phyloP scores from a whole-genome alignment of 2,888 invertebrate species.

The Diachrysia chrysitis region DNA sequence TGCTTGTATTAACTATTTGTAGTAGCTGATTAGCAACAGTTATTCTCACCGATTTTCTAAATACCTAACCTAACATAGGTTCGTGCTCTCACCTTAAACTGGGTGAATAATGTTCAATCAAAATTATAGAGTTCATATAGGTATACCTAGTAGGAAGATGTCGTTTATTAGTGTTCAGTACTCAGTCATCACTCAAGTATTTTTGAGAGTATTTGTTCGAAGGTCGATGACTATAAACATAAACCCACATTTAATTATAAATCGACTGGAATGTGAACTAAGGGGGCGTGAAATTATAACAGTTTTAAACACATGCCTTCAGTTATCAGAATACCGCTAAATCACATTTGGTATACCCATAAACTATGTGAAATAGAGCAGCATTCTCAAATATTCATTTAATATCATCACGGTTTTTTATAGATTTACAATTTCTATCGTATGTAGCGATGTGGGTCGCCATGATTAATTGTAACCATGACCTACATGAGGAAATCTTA shows the following conservation, averaged over 20 bases:
- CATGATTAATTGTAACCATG: conserved; percentile 48
- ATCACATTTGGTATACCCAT: conserved; percentile 51
- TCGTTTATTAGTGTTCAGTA: background rate
- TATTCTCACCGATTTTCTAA: too few relatives aligned
- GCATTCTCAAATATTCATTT: conserved; percentile 21
- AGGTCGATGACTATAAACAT: background rate
- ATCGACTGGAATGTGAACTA: conserved; percentile 39
- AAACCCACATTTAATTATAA: background rate
- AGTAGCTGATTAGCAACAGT: background rate
- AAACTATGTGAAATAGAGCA: conserved; percentile 37
- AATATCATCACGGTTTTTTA: conserved; percentile 32
- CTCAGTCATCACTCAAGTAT: background rate
- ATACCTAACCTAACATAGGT: background rate
- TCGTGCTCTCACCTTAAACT: background rate
- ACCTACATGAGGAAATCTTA: conserved; percentile 46
- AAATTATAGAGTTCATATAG: too few relatives aligned
- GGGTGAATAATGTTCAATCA: background rate
- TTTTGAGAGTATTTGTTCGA: background rate
- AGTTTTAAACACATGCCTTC: conserved; percentile 31
- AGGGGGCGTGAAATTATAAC: conserved; percentile 15
- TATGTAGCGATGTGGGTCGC: conserved; percentile 43
- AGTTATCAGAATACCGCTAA: conserved; percentile 37
- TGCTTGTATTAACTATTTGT: background rate
- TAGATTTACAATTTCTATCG: conserved; percentile 33
- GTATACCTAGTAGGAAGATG: background rate